Percentiles rank a stretch among this genome's conserved stretches.
Conservation (phyloP, 2,888 invertebrate species). For the Zele albiditarsus region DNA sequence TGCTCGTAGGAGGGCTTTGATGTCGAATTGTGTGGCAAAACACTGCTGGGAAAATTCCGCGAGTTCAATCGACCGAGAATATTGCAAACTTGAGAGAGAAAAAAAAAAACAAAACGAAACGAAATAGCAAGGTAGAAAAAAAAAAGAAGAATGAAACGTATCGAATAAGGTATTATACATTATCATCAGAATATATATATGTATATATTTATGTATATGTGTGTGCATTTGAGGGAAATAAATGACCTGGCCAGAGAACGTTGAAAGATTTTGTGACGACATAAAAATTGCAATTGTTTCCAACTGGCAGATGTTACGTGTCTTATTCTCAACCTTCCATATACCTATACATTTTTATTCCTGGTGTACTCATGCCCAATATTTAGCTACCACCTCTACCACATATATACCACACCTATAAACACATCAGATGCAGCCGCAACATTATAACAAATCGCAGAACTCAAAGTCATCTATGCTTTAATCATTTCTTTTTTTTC, state of each 20-base stretch:
- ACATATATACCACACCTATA: not conserved
- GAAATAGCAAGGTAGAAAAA: not conserved
- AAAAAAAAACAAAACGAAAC: not conserved
- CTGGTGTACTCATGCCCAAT: not conserved
- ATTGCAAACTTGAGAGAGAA: constrained; percentile 30
- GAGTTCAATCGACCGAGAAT: constrained; percentile 35
- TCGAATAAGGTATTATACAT: too few species aligned
- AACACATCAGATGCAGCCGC: constrained; percentile 13
- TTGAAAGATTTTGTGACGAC: constrained; percentile 20
- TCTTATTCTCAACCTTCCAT: not conserved
- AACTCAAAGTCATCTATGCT: constrained; percentile 29
- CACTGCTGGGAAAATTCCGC: constrained; percentile 39
- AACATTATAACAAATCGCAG: constrained; percentile 8
- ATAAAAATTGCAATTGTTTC: constrained; percentile 38
- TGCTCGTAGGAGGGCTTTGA: constrained; percentile 26
- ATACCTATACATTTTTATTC: not conserved
- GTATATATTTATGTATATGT: not conserved
- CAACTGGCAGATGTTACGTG: constrained; percentile 37
- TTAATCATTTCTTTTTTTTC: not conserved
- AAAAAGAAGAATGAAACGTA: not conserved
- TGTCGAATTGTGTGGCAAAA: constrained; percentile 25
- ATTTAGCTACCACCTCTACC: constrained; percentile 7
- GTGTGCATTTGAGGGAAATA: not conserved
- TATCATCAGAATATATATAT: not conserved
- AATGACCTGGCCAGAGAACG: not conserved